These are phyloP conservation scores for Popillia japonica DNA, from an alignment of 1,140 invertebrate genomes.

Conservation along the genomic window DNA sequence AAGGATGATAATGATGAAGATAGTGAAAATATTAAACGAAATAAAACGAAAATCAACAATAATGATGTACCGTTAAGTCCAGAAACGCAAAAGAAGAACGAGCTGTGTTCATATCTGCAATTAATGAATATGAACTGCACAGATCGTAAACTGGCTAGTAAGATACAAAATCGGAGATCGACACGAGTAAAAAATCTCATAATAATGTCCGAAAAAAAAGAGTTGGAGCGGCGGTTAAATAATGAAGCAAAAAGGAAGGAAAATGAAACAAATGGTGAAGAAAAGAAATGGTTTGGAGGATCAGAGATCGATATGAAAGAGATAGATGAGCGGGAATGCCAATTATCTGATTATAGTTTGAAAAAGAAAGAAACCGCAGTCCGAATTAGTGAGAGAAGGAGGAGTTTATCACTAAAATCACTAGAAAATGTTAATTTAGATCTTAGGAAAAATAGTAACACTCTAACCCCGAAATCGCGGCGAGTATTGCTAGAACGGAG, in stretches of 20 bases:
- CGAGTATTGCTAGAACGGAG: not conserved
- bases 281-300: not conserved
- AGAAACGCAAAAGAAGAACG: slow-evolving; percentile 55
- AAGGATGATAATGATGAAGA: not conserved
- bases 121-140: slow-evolving; percentile 52
- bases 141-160: slow-evolving; percentile 47
- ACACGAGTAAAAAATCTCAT: slow-evolving; percentile 52
- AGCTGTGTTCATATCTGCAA: slow-evolving; percentile 56
- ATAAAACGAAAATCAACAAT: not conserved
- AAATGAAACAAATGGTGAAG: not conserved
- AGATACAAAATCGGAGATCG: slow-evolving; percentile 50
- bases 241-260: not conserved
- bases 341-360: not conserved
- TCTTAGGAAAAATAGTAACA: not conserved
- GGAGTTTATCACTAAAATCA: not conserved
- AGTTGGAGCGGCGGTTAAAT: slow-evolving; percentile 42
- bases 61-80: slow-evolving; percentile 46
- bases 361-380: not conserved
- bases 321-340: not conserved
- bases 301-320: not conserved
- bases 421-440: not conserved
- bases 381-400: not conserved
- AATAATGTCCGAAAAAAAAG: slow-evolving; percentile 47
- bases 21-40: slow-evolving; percentile 23
- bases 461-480: not conserved